phyloP scores from a whole-genome alignment of 35 echinoderm and acorn worm species.

The Eucidaris tribuloides region DNA sequence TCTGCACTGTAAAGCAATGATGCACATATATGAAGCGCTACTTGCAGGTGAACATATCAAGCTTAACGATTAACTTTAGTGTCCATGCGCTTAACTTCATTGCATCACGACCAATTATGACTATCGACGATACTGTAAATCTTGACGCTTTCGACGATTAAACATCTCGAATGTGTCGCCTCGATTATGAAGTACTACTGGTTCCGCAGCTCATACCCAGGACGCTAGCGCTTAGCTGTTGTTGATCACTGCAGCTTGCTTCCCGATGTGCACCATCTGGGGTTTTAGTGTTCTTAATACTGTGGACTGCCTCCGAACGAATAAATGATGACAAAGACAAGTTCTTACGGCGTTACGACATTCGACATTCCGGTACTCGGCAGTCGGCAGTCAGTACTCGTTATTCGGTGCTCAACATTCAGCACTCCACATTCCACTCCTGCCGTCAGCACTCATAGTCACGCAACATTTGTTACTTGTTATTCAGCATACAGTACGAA shows the following conservation, averaged over 20 bases:
- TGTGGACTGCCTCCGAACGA: not conserved
- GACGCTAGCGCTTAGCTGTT: not conserved
- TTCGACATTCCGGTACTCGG: too few species aligned
- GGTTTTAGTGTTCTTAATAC: not conserved
- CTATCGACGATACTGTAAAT: not conserved
- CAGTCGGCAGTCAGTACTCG: too few species aligned
- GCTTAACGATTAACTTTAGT: not conserved
- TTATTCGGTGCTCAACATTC: not conserved
- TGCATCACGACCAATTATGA: not conserved
- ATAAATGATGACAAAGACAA: not conserved
- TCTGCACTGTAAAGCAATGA: not conserved
- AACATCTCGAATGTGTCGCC: not conserved
- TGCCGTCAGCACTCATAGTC: not conserved
- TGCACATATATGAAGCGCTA: not conserved
- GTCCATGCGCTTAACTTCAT: not conserved
- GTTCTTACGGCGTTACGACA: not conserved
- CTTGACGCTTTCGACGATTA: not conserved
- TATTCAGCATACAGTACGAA: not conserved
- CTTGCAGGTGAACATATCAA: not conserved
- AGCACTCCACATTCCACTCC: not conserved
- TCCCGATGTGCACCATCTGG: not conserved
- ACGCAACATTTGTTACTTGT: not conserved
- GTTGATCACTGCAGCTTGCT: not conserved
- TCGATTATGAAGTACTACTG: not conserved
- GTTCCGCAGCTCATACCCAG: not conserved